phyloP scores from a whole-genome alignment of 2,113 vertebrate genomes.

The Rhodinocichla rosea region DNA sequence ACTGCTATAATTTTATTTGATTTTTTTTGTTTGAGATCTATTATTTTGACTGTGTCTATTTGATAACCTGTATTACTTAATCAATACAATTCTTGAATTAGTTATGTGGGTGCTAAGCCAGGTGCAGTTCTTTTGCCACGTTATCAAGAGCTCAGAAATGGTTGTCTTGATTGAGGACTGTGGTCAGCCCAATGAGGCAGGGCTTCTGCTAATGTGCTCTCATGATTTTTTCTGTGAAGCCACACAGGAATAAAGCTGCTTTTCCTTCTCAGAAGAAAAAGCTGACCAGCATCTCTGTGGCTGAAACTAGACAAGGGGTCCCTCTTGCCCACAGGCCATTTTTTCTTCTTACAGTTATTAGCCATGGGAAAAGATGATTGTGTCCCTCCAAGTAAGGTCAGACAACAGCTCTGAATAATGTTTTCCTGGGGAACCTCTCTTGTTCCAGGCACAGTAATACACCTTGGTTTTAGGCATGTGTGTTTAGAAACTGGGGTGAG shows the following conservation, averaged over 20 bases:
- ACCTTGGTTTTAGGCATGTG: fast-evolving
- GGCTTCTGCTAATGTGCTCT: background rate
- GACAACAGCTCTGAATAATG: background rate
- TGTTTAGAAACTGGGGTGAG: background rate
- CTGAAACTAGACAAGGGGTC: background rate
- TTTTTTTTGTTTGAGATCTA: background rate
- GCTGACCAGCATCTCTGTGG: background rate
- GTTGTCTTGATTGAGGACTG: background rate
- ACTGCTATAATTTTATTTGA: background rate
- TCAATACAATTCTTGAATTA: background rate
- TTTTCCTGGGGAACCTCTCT: background rate
- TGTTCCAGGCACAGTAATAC: background rate
- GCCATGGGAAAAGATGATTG: fast-evolving
- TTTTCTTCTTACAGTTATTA: background rate
- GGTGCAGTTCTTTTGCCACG: background rate
- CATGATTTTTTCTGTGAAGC: background rate
- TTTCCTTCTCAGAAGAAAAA: background rate
- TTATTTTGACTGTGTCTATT: background rate
- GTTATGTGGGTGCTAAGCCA: background rate
- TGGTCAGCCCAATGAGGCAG: background rate
- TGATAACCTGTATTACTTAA: background rate
- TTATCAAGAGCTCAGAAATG: background rate
- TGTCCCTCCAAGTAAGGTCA: background rate
- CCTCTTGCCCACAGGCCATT: background rate
- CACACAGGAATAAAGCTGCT: background rate